Evolutionary conservation across 2,888 invertebrate genomes (phyloP).

Genomic region (Cryptocheilus praepositus): DNA sequence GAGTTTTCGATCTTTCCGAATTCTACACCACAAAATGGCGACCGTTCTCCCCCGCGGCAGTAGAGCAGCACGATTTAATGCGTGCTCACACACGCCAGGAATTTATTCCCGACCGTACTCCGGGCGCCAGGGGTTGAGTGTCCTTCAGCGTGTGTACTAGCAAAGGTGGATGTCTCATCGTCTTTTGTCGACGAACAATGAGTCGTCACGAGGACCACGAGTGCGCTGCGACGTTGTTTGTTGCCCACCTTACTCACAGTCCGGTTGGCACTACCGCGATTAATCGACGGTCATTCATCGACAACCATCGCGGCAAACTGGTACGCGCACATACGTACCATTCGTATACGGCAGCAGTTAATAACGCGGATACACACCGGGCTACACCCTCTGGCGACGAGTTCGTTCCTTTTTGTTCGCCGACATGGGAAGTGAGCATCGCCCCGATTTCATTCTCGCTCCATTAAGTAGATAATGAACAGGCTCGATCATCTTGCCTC

Average conservation of each 20-base stretch:
- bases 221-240: slow-evolving; percentile 36
- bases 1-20: neutral
- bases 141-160: slow-evolving; percentile 16
- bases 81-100: slow-evolving; percentile 60
- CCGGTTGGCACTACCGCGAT: slow-evolving; percentile 56
- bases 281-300: slow-evolving; percentile 53
- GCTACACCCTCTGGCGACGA: slow-evolving; percentile 26
- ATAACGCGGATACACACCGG: slow-evolving; percentile 22
- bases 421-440: slow-evolving; percentile 73
- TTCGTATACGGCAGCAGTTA: slow-evolving; percentile 25
- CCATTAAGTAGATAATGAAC: slow-evolving; percentile 65
- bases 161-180: slow-evolving; percentile 1
- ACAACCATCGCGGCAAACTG: slow-evolving; percentile 6
- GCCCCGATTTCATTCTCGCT: slow-evolving; percentile 55
- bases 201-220: slow-evolving; percentile 6
- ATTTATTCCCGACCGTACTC: slow-evolving; percentile 56
- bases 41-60: slow-evolving; percentile 20
- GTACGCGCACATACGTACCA: slow-evolving; percentile 17
- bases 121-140: slow-evolving; percentile 32
- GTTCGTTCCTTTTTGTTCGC: slow-evolving; percentile 44
- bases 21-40: neutral
- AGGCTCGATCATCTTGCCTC: slow-evolving; percentile 28
- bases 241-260: slow-evolving; percentile 59
- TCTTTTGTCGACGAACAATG: slow-evolving; percentile 9
- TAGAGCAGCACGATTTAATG: slow-evolving; percentile 48